Evolutionary conservation across 2,888 invertebrate species (phyloP), one percentile per base, ranked within the genome.

Genomic region (Eilema caniola): DNA sequence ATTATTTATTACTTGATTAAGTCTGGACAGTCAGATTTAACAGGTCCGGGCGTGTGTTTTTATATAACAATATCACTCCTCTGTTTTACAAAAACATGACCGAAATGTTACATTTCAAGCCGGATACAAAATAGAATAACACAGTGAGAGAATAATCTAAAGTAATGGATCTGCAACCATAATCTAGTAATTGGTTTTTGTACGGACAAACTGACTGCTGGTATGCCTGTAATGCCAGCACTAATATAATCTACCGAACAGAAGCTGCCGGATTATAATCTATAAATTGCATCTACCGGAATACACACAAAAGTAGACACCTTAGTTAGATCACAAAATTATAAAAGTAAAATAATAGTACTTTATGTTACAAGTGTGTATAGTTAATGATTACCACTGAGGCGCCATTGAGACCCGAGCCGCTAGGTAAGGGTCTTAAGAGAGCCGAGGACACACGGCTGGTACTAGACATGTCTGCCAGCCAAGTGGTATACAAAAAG

Each of bases 141-240:
- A 37, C 41, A 25, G 24, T 11, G n/a, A n/a, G 53, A 64, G n/a
- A 8, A 14, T 31, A 56, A 56, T 53, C 25, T 23, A 31, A 31
- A 31, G 56, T 65, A 64, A 65, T 65, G 64, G 64, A 53, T 25
- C 12, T 20, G 28, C 47, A 47, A 53, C 64, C 28, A 14, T 12
- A 64, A 64, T 65, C 31, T 31, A 53, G 64, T 23, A 65, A 65
- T 56, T 65, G 64, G 64, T 31, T 3, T 53, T 28, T 31, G 31
- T 56, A 56, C 23, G 56, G 53, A 56, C 64, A 16, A 65, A 31
- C 28, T 65, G 31, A 53, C 31, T n/a, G 31, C n/a, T n/a, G n/a
- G 12, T 23, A 16, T 65, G 10, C 53, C 53, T 16, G 16, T 25
- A 16, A 24, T 25, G 23, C n/a, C 31, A 3, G 28, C 8, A 7